Evolutionary conservation across 2,113 vertebrate species (phyloP).

Genomic region (Corydoras sp.): DNA sequence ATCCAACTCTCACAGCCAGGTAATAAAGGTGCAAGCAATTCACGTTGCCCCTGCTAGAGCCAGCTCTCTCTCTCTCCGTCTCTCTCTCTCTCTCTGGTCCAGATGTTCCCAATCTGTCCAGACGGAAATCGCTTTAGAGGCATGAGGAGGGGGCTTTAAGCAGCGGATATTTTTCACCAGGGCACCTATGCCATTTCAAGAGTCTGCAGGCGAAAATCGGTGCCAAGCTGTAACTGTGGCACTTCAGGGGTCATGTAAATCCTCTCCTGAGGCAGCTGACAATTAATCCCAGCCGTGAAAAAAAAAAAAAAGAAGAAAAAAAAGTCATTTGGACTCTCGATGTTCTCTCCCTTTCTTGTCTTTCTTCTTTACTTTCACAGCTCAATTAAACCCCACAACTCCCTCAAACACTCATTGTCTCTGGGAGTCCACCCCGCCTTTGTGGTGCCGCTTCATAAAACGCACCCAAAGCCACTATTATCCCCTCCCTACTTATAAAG

Average conservation of each 20-base stretch:
- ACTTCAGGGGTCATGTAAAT: slow-evolving; percentile 55
- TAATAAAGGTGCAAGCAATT: slow-evolving; percentile 21
- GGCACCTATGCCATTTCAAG: slow-evolving; percentile 46
- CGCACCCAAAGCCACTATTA: slow-evolving; percentile 18
- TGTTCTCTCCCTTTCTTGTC: background rate
- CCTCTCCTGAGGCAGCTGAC: slow-evolving; percentile 52
- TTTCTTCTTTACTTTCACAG: slow-evolving; percentile 13
- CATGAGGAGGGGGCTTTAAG: slow-evolving; percentile 21
- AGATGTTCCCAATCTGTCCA: slow-evolving; percentile 52
- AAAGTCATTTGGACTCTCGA: slow-evolving; percentile 21
- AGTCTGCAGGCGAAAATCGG: slow-evolving; percentile 23
- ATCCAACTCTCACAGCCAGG: slow-evolving; percentile 9
- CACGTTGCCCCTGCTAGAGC: background rate
- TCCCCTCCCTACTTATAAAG: slow-evolving; percentile 13
- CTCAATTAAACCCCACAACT: slow-evolving; percentile 31
- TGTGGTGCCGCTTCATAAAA: slow-evolving; percentile 37
- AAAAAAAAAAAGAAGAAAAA: slow-evolving; percentile 14
- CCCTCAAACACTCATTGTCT: slow-evolving; percentile 2
- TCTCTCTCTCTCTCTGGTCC: slow-evolving; percentile 33
- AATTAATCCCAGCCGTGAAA: slow-evolving; percentile 52
- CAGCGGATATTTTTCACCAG: slow-evolving; percentile 44
- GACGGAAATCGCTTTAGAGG: slow-evolving; percentile 40
- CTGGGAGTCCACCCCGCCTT: background rate
- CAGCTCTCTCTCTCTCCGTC: slow-evolving; percentile 24
- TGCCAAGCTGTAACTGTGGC: slow-evolving; percentile 49